Conservation (phyloP, 2,113 vertebrate genomes). For the Benitochromis conjunctus region DNA sequence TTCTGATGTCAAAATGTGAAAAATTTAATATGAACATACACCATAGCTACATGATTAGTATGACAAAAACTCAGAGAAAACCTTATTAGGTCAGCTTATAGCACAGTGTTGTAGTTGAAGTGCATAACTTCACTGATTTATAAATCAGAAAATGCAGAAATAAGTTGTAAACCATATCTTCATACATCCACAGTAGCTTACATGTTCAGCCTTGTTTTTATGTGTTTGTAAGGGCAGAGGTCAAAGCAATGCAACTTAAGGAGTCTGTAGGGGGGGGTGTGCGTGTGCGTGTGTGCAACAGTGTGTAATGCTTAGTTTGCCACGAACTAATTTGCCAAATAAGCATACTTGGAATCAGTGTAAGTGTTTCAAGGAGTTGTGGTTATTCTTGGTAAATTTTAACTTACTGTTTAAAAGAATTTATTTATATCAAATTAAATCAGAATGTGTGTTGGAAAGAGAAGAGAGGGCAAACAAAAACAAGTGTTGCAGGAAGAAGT, state of each 20-base stretch:
- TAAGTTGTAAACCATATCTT: neutral
- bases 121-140: neutral
- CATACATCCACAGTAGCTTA: neutral
- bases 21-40: too few relatives aligned
- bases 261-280: neutral
- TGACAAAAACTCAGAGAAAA: too few relatives aligned
- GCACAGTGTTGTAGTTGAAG: too few relatives aligned
- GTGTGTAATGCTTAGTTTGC: neutral
- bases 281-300: neutral
- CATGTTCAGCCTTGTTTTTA: constrained; percentile 12
- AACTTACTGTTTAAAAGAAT: neutral
- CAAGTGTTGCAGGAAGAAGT: neutral
- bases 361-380: neutral
- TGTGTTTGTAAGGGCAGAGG: constrained; percentile 6
- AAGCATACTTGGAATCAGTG: neutral
- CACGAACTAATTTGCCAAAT: neutral
- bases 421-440: neutral
- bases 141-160: neutral
- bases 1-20: rapidly evolving
- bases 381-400: neutral
- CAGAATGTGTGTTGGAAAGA: neutral
- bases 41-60: too few relatives aligned
- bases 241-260: neutral
- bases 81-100: too few relatives aligned
- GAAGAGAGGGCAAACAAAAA: neutral